Percentiles rank a stretch among this genome's conserved stretches.
phyloP scores from a whole-genome alignment of 2,888 invertebrate genomes.

The Sarcophaga subvicina region DNA sequence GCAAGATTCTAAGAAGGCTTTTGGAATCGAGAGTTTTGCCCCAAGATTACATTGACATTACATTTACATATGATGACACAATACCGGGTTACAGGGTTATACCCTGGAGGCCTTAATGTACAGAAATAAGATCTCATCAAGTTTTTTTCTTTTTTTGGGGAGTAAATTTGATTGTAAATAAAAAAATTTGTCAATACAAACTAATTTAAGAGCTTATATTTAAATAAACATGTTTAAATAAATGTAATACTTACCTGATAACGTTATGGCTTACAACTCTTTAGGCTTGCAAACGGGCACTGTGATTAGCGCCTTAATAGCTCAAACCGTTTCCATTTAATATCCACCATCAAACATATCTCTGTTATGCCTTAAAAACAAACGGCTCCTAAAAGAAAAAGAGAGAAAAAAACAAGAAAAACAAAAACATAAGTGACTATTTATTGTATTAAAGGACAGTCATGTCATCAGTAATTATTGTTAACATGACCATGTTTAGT shows the following conservation, averaged over 20 bases:
- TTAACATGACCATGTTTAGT: slow-evolving; percentile 13
- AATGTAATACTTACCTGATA: neutral
- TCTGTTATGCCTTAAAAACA: neutral
- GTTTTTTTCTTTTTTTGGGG: neutral
- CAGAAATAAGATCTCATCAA: neutral
- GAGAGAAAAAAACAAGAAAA: neutral
- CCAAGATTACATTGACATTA: slow-evolving; percentile 73
- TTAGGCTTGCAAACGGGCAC: neutral
- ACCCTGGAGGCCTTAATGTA: slow-evolving; percentile 66
- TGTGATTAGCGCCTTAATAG: neutral
- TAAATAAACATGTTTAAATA: neutral
- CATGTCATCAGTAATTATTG: slow-evolving; percentile 16
- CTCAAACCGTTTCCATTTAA: neutral
- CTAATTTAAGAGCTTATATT: neutral
- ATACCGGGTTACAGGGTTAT: slow-evolving; percentile 74
- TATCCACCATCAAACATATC: neutral
- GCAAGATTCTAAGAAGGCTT: slow-evolving; percentile 75
- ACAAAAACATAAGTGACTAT: slow-evolving; percentile 15
- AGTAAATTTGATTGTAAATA: neutral
- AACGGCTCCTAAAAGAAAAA: neutral
- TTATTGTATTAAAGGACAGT: neutral
- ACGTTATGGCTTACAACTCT: neutral
- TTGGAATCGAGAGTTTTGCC: slow-evolving; percentile 74
- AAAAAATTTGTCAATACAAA: neutral
- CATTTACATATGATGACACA: slow-evolving; percentile 74